These are phyloP conservation scores for Apeltes quadracus DNA, from an alignment of 2,113 vertebrate species.

Conservation along the genomic window DNA sequence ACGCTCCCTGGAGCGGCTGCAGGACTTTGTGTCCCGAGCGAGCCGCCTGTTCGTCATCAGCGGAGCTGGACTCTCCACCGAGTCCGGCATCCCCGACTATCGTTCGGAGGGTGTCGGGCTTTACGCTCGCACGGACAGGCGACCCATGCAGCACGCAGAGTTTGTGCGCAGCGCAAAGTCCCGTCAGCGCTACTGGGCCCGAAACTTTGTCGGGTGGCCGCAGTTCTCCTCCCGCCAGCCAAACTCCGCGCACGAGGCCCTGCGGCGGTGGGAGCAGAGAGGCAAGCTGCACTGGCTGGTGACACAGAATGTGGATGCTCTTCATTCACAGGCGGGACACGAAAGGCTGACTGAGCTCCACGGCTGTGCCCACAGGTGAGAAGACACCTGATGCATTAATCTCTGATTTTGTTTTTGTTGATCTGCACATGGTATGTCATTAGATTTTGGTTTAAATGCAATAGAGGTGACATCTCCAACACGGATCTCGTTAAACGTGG, in stretches of 20 bases:
- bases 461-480: background rate
- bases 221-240: constrained; percentile 90
- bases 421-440: too few relatives aligned
- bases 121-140: constrained; percentile 87
- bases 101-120: constrained; percentile 93
- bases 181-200: constrained; percentile 95
- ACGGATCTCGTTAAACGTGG: background rate
- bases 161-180: constrained; percentile 85
- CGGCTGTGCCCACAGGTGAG: constrained; percentile 90
- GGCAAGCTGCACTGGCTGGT: constrained; percentile 94
- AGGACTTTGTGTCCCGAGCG: constrained; percentile 84
- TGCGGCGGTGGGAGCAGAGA: constrained; percentile 86
- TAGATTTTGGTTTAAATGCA: background rate
- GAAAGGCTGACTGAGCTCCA: constrained; percentile 89
- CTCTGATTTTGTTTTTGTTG: too few relatives aligned
- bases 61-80: constrained; percentile 93
- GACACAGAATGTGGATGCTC: constrained; percentile 95
- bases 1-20: constrained; percentile 82
- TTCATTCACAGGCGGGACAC: constrained; percentile 92
- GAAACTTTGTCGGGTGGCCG: constrained; percentile 96
- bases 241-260: constrained; percentile 84
- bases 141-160: constrained; percentile 88
- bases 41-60: constrained; percentile 88
- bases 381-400: background rate
- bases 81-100: constrained; percentile 97